phyloP scores from a whole-genome alignment of 2,113 vertebrate species.

The Albula glossodonta region DNA sequence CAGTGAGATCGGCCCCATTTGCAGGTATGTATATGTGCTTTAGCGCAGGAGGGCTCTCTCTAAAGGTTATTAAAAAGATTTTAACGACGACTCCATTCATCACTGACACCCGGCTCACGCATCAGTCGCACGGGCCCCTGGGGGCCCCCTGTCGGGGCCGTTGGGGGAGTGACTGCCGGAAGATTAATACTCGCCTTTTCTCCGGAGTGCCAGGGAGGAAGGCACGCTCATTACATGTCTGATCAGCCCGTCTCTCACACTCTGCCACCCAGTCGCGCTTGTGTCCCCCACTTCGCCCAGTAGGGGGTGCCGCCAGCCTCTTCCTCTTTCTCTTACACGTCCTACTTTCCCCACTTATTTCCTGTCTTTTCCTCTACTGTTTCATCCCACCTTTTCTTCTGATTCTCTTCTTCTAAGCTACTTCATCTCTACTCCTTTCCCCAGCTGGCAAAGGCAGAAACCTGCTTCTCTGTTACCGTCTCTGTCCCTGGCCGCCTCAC shows the following conservation, averaged over 20 bases:
- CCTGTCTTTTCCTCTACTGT: background rate
- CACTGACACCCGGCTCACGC: constrained; percentile 42
- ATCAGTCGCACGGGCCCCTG: constrained; percentile 45
- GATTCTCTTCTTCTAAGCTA: background rate
- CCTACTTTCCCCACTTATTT: background rate
- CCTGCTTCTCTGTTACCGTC: background rate
- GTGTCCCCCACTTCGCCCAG: background rate
- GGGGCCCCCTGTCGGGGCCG: constrained; percentile 38
- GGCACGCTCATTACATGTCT: constrained; percentile 35
- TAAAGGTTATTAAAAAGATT: constrained; percentile 50
- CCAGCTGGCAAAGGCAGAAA: background rate
- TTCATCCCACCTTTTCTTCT: background rate
- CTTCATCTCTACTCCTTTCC: constrained; percentile 11
- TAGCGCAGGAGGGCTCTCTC: constrained; percentile 26
- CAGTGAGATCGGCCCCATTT: constrained; percentile 29
- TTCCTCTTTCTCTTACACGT: background rate
- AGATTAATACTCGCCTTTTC: constrained; percentile 45
- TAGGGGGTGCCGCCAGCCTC: background rate
- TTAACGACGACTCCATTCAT: constrained; percentile 48
- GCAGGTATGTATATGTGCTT: constrained; percentile 44
- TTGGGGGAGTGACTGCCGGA: constrained; percentile 34
- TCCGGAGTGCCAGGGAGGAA: constrained; percentile 29
- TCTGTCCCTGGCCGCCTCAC: too few relatives aligned
- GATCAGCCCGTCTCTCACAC: constrained; percentile 33
- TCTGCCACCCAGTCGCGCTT: constrained; percentile 24